Base-by-base conservation (phyloP, 2,113 vertebrate species). In the Elanus axillaris region DNA sequence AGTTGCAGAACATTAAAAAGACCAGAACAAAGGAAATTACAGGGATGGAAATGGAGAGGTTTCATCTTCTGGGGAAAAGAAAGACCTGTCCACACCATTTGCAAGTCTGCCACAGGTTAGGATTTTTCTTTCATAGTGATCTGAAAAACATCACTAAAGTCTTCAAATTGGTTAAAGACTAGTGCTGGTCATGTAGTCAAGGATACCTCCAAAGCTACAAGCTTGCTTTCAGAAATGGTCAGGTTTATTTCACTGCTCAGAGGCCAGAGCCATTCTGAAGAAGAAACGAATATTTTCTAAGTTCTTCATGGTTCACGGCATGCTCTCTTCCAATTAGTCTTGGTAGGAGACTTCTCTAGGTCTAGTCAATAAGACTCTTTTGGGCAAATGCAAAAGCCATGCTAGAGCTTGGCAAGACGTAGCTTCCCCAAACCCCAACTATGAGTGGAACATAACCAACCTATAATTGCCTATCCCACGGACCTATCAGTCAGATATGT, bases 21-120 rank as follows among this genome's bases (percentile, higher is more conserved):
- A 80, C 92, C 94, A 92, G 87, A 94, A 93, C 73, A 95, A 95
- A 95, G 79, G 45, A 91, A 78, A 60, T 43, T 29, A 58, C 31
- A 45, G 43, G 52, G 47, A 93, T 95, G 69, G 91, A 95, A 91
- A 36, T 22, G 9, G 40, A 84, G n/a, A 94, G 52, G 16, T 58
- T 94, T 85, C 66, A 68, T 71, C 66, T 76, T 79, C 36, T 21
- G 10, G 34, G 10, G 10, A 4, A 8, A 79, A 83, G 47, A 77
- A 72, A 59, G 43, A 14, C 45, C 53, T 58, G 74, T 62, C 62
- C 36, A 58, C 25, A 29, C 4, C 34, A 66, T 29, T 78, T 59
- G 77, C 81, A 94, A 86, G 66, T 83, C 53, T 90, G 62, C 13
- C 58, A 58, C 29, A 86, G 53, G 66, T 80, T 88, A 67, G 31